Conservation (phyloP, 2,113 vertebrate genomes). For the Oreochromis tanganicae region DNA sequence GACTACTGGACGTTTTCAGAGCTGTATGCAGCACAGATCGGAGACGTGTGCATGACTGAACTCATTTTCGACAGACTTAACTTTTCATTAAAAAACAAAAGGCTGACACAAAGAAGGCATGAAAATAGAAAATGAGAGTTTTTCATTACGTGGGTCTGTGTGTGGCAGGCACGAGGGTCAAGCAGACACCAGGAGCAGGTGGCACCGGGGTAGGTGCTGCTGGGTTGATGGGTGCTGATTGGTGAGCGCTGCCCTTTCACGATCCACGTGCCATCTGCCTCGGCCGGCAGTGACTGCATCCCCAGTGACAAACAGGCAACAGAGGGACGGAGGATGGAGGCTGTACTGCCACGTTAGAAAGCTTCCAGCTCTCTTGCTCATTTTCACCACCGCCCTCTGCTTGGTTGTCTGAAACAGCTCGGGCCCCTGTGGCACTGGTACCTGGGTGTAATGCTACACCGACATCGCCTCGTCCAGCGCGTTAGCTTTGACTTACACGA, state of each 20-base stretch:
- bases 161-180: conserved; percentile 61
- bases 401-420: not conserved
- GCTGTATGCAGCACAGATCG: not conserved
- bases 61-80: not conserved
- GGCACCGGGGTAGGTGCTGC: conserved; percentile 76
- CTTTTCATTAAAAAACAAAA: not conserved
- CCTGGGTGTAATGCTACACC: not conserved
- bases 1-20: not conserved
- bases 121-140: not conserved
- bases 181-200: conserved; percentile 81
- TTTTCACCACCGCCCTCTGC: not conserved
- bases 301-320: conserved; percentile 6
- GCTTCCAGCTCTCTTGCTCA: not conserved
- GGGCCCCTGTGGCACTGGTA: not conserved
- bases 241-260: conserved; percentile 65
- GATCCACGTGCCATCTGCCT: conserved; percentile 62
- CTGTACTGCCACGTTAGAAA: not conserved
- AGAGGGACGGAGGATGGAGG: not conserved
- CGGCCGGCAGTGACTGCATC: conserved; percentile 19
- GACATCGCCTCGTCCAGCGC: not conserved
- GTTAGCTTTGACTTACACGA: not conserved
- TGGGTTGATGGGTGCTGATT: conserved; percentile 29
- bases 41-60: not conserved
- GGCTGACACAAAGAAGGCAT: not conserved
- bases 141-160: not conserved